These are phyloP conservation scores for Hyposoter didymator DNA, from an alignment of 2,888 invertebrate genomes.

Conservation along the genomic window DNA sequence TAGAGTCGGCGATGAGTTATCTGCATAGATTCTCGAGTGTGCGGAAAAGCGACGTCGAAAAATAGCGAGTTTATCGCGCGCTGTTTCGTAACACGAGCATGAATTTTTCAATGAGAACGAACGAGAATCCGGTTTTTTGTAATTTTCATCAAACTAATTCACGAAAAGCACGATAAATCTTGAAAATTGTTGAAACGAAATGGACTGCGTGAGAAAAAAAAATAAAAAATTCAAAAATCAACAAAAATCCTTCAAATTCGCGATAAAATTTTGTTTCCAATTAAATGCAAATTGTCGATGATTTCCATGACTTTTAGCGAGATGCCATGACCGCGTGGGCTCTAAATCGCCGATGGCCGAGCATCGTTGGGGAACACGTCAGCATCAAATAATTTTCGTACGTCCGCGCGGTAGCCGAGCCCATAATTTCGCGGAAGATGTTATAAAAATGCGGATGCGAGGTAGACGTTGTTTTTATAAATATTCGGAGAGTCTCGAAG, in stretches of 20 bases:
- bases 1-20: background rate
- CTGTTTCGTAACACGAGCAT: background rate
- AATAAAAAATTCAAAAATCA: background rate
- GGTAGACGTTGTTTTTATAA: slow-evolving; percentile 32
- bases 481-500: background rate
- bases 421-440: slow-evolving; percentile 51
- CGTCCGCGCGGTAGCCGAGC: slow-evolving; percentile 1
- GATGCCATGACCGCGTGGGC: background rate
- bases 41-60: background rate
- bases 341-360: background rate
- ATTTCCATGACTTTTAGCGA: background rate
- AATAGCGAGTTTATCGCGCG: background rate
- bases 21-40: slow-evolving; percentile 2
- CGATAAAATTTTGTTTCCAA: background rate
- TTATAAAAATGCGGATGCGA: slow-evolving; percentile 45
- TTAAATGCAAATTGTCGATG: too few species aligned
- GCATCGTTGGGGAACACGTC: slow-evolving; percentile 46
- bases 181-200: background rate
- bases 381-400: slow-evolving; percentile 23
- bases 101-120: background rate
- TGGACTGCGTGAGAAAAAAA: background rate
- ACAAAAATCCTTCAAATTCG: background rate
- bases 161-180: background rate
- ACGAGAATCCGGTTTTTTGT: background rate
- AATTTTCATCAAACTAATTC: background rate